Evolutionary conservation across 2,797 vertebrate species (phyloP).

Genomic region (Sebastes oblongus): DNA sequence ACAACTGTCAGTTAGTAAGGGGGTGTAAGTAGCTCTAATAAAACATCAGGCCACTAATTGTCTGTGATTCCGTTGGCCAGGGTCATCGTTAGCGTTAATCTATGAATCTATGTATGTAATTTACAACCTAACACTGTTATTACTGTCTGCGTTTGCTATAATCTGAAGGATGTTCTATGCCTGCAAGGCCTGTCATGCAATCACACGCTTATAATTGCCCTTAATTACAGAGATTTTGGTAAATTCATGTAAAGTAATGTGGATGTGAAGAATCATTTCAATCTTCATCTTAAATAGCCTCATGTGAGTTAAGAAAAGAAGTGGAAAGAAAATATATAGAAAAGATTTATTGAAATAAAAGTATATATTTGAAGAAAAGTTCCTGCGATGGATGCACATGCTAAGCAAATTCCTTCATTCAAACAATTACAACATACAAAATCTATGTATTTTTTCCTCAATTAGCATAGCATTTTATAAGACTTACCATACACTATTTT

Average conservation of each 20-base stretch:
- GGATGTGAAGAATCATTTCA: background rate
- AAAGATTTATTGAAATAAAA: background rate
- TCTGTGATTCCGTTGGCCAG: background rate
- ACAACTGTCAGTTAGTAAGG: constrained; percentile 11
- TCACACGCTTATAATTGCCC: constrained; percentile 6
- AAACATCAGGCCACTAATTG: constrained; percentile 15
- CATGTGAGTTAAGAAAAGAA: background rate
- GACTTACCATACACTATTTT: background rate
- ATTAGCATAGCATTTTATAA: background rate
- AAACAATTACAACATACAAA: background rate
- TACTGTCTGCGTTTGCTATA: background rate
- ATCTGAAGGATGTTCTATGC: constrained; percentile 6
- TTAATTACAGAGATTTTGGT: background rate
- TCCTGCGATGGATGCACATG: background rate
- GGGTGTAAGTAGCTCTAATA: background rate
- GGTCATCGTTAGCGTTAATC: background rate
- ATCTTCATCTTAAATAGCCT: background rate
- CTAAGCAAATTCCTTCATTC: background rate
- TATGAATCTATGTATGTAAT: background rate
- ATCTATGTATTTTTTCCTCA: background rate
- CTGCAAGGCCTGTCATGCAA: constrained; percentile 5
- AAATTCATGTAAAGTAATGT: background rate
- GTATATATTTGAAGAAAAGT: background rate
- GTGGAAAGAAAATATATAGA: too few relatives aligned
- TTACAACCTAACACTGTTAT: background rate